Evolutionary conservation across 2,113 vertebrate genomes (phyloP).

Genomic region (Protomyctophum bolini): DNA sequence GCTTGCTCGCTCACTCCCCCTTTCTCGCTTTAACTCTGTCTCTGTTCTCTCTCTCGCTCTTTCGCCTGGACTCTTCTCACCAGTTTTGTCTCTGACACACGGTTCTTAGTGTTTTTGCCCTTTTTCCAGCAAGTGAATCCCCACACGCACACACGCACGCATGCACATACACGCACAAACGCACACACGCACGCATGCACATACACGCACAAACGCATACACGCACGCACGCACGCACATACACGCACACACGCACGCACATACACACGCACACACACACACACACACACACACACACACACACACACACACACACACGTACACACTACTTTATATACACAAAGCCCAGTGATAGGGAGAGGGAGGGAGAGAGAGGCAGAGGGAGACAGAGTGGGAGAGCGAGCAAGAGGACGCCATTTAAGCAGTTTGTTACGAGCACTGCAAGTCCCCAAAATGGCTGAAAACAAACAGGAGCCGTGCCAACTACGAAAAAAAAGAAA

Average conservation of each 20-base stretch:
- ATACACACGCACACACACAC: constrained; percentile 38
- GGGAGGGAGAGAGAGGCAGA: constrained; percentile 72
- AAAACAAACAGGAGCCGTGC: constrained; percentile 87
- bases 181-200: constrained; percentile 34
- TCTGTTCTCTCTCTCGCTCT: constrained; percentile 42
- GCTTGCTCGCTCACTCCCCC: constrained; percentile 56
- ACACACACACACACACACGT: constrained; percentile 28
- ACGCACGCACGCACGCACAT: neutral
- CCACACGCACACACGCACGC: constrained; percentile 2
- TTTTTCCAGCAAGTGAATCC: constrained; percentile 65
- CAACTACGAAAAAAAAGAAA: constrained; percentile 71
- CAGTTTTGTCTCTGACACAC: constrained; percentile 78
- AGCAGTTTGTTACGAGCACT: constrained; percentile 86
- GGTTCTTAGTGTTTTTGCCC: constrained; percentile 77
- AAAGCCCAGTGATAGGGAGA: constrained; percentile 80
- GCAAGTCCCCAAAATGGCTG: constrained; percentile 88
- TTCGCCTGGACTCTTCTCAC: constrained; percentile 54
- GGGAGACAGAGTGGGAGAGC: constrained; percentile 69
- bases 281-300: constrained; percentile 32
- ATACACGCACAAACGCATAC: constrained; percentile 8
- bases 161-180: constrained; percentile 21
- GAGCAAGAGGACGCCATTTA: constrained; percentile 86
- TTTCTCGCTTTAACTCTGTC: constrained; percentile 52
- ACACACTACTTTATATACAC: constrained; percentile 81
- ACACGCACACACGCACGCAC: constrained; percentile 34